Base-by-base conservation (phyloP, 92 coral and sea anemone genomes). In the Zoanthus gigantus region DNA sequence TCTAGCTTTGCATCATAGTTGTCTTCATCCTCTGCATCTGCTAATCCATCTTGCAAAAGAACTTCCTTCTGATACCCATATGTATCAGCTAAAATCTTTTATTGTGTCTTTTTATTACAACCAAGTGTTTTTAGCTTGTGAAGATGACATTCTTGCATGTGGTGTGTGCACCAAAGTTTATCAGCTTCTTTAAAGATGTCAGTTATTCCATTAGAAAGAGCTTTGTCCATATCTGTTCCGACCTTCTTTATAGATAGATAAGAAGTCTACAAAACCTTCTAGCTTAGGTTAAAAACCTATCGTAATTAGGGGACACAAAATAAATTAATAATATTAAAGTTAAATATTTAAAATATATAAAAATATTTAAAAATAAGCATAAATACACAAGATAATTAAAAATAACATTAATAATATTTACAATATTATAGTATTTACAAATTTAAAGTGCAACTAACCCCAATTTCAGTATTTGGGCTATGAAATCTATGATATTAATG, bases 131-230 rank as follows among this genome's bases (percentile, higher is more conserved):
- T 88, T 50, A 91, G 71, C 89, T 91, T 72, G 67, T 88, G 91
- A 61, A 85, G 53, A 79, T 91, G 90, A 16, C 91, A 12, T 15
- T 83, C 88, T 60, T 83, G 90, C 72, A 84, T 87, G 77, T 91
- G 96, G 47, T 94, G 93, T 0, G 92, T 93, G 73, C 94, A 91
- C 89, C 87, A 93, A 50, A 93, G 30, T 2, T 77, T 86, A 11
- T 79, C 57, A 6, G 96, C 96, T n/a, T 83, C 89, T 77, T 65
- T 45, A 79, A 93, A 93, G n/a, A 93, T 74, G 46, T 93, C 94
- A 13, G 72, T 88, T 52, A 93, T 32, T 8, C 92, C 94, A 45
- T 75, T 54, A 1, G 96, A 71, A 13, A 93, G 71, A 30, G 94
- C 92, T 32, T 86, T 88, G 77, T 93, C 88, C 9, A 91, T 87